Evolutionary conservation across 2,888 invertebrate species (phyloP).

Genomic region (Monoplex corrugatus): DNA sequence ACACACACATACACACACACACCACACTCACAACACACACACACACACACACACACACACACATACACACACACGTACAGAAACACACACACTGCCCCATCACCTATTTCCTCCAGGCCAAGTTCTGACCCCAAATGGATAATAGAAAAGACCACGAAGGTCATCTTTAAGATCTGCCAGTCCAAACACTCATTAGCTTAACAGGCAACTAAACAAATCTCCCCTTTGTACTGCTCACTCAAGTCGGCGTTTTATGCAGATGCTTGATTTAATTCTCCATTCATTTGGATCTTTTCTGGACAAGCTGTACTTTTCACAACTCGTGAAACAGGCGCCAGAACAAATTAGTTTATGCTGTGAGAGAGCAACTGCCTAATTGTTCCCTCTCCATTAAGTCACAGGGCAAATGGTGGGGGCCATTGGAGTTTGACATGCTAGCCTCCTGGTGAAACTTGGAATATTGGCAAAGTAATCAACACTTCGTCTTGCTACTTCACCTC

Average conservation of each 20-base stretch:
- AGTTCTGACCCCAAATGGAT: background rate
- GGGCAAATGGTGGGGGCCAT: too few species aligned
- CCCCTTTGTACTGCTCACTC: background rate
- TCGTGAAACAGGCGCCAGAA: constrained; percentile 44
- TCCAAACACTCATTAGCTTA: background rate
- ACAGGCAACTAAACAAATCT: background rate
- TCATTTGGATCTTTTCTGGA: constrained; percentile 41
- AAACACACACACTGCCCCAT: too few species aligned
- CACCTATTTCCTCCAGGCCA: background rate
- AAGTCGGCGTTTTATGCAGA: too few species aligned
- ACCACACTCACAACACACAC: background rate
- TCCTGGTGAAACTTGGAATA: too few species aligned
- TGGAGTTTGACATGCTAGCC: too few species aligned
- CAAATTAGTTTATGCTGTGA: constrained; percentile 46
- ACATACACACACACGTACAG: background rate
- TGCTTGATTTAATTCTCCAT: constrained; percentile 30
- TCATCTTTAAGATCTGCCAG: background rate
- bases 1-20: too few species aligned
- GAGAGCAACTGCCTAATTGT: background rate
- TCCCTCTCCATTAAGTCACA: too few species aligned
- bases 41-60: background rate
- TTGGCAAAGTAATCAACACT: too few species aligned
- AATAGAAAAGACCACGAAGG: background rate
- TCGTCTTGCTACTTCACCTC: too few species aligned
- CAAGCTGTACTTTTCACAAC: constrained; percentile 35